These are phyloP conservation scores for Palythoa heliodiscus DNA, from an alignment of 92 coral and sea anemone genomes.

Conservation along the genomic window DNA sequence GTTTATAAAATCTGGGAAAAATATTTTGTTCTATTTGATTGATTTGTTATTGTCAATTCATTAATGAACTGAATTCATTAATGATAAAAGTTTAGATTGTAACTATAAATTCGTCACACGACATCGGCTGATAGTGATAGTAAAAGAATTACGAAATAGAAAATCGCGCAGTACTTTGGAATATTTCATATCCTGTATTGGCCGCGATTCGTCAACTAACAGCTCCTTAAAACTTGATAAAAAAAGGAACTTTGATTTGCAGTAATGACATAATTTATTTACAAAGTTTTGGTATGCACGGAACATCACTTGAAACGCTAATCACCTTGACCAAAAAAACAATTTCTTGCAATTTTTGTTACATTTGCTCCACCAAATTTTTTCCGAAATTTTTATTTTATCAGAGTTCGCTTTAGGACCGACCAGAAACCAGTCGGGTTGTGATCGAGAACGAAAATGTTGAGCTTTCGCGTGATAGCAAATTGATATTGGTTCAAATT, in stretches of 20 bases:
- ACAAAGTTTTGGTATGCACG: not conserved
- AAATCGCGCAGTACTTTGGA: not conserved
- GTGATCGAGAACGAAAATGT: not conserved
- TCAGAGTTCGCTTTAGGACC: not conserved
- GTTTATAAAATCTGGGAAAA: not conserved
- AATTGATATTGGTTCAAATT: not conserved
- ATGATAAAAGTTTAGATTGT: not conserved
- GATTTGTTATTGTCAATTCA: conserved; percentile 17
- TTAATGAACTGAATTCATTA: not conserved
- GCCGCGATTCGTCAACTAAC: not conserved
- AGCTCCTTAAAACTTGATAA: not conserved
- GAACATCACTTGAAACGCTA: conserved; percentile 4
- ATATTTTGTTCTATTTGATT: conserved; percentile 16
- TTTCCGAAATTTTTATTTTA: not conserved
- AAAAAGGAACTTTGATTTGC: not conserved
- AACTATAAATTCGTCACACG: not conserved
- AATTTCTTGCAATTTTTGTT: not conserved
- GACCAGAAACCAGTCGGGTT: too few relatives aligned
- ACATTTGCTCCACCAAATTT: not conserved
- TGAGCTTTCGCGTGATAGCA: not conserved
- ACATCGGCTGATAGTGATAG: not conserved
- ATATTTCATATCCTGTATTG: conserved; percentile 3
- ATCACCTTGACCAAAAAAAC: not conserved
- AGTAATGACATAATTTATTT: not conserved
- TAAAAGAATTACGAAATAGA: not conserved